phyloP scores from a whole-genome alignment of 2,113 vertebrate species.

The Lontra canadensis region DNA sequence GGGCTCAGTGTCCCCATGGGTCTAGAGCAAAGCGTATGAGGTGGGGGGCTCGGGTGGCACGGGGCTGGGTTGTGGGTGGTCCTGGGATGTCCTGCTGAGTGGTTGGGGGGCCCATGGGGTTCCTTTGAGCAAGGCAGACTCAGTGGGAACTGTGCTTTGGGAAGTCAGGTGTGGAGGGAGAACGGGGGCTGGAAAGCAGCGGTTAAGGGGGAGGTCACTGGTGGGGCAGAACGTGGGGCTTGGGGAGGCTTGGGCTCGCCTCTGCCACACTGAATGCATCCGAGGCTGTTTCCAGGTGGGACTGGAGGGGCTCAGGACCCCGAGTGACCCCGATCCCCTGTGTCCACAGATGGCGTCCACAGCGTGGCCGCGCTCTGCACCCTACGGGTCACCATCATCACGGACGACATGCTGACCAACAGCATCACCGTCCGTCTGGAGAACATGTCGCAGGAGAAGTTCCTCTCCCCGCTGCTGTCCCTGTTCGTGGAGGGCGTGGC shows the following conservation, averaged over 20 bases:
- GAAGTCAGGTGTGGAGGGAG: accelerated
- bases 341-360: constrained; percentile 91
- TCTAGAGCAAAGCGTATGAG: accelerated
- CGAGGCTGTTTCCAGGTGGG: background rate
- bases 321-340: background rate
- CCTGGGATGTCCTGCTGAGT: accelerated
- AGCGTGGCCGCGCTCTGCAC: constrained; percentile 89
- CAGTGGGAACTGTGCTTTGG: accelerated
- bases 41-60: accelerated
- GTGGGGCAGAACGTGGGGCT: background rate
- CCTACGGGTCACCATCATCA: constrained; percentile 96
- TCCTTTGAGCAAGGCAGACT: background rate
- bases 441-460: constrained; percentile 98
- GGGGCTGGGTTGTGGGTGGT: background rate
- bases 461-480: constrained; percentile 94
- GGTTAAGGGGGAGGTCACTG: accelerated
- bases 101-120: accelerated
- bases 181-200: accelerated
- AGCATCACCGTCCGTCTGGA: constrained; percentile 98
- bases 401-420: constrained; percentile 97
- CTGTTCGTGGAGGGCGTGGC: constrained; percentile 96
- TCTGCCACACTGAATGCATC: too few relatives aligned
- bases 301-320: accelerated
- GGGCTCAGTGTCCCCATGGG: accelerated
- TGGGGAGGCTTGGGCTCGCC: background rate